These are phyloP conservation scores for Myiopsitta monachus DNA, from an alignment of 2,113 vertebrate species.

Conservation along the genomic window DNA sequence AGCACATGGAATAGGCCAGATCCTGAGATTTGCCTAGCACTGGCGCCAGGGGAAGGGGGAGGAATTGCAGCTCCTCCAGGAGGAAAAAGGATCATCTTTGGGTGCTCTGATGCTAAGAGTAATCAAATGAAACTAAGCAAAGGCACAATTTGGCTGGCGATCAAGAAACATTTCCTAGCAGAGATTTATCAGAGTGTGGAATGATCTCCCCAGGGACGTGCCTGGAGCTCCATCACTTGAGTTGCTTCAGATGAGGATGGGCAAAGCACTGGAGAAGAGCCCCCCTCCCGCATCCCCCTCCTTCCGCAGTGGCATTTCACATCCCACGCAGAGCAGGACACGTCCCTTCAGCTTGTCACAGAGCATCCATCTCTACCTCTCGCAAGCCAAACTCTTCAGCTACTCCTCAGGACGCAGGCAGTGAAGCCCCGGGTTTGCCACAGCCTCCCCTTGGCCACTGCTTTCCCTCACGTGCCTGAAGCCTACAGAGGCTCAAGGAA, in stretches of 20 bases:
- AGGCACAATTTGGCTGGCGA: constrained; percentile 7
- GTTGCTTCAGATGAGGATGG: constrained; percentile 1
- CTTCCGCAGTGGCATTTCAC: neutral
- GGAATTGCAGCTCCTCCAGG: neutral
- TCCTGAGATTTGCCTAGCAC: neutral
- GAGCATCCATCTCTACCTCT: neutral
- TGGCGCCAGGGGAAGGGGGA: neutral
- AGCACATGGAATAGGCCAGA: neutral
- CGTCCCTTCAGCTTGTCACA: neutral
- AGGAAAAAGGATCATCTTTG: neutral
- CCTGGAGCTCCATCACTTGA: constrained; percentile 21
- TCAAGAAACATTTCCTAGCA: constrained; percentile 53
- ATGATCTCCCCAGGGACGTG: constrained; percentile 33
- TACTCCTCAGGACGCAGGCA: neutral
- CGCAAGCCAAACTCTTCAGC: neutral
- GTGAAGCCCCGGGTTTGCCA: neutral
- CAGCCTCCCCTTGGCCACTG: neutral
- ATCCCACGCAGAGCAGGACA: neutral
- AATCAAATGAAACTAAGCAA: constrained; percentile 2
- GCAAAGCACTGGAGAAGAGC: neutral
- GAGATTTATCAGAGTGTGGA: constrained; percentile 51
- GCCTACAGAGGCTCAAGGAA: neutral
- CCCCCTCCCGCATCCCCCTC: neutral
- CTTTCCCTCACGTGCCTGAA: neutral
- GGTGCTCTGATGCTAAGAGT: constrained; percentile 21